Base-by-base conservation (phyloP, 2,888 invertebrate species). In the Neoascia interrupta region DNA sequence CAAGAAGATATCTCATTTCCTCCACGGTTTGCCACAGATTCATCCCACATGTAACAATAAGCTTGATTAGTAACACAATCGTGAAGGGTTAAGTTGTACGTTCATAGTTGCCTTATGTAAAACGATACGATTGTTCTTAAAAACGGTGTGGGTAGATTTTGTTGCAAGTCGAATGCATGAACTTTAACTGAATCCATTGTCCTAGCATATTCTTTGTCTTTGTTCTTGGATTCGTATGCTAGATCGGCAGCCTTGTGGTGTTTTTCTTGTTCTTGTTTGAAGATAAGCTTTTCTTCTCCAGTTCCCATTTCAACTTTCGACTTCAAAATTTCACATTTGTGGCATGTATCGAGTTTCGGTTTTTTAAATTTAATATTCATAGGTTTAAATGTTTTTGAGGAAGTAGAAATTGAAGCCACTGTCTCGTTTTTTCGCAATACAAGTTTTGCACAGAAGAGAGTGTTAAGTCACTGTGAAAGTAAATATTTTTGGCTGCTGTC, bases 41-140 rank as follows among this genome's bases (percentile, higher is more conserved):
- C 79, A 58, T 79, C 61, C 79, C 82, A 82, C 79, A 82, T 79
- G 21, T 74, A 79, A 54, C 64, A 79, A n/a, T 21, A 28, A 28
- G 68, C 64, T 34, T 72, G 53, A 49, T 49, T 63, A 13, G 58
- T 73, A 6, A 31, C 26, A 36, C 49, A 56, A 16, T 81, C 66
- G 51, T 81, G 75, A 37, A 76, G 34, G 5, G 63, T 69, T 31
- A 60, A n/a, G n/a, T n/a, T n/a, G n/a, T n/a, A n/a, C n/a, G n/a
- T n/a, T n/a, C n/a, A n/a, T n/a, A n/a, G n/a, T n/a, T n/a, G n/a
- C n/a, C n/a, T n/a, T n/a, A n/a, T n/a, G n/a, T n/a, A n/a, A n/a
- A n/a, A n/a, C n/a, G n/a, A n/a, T n/a, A n/a, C n/a, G n/a, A n/a
- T n/a, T n/a, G n/a, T n/a, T n/a, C n/a, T n/a, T n/a, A n/a, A n/a